Evolutionary conservation across 30 jellyfish, hydroid and myxozoan genomes (phyloP), one percentile per base, ranked within the genome.

Genomic region (Phacellophora camtschatica): DNA sequence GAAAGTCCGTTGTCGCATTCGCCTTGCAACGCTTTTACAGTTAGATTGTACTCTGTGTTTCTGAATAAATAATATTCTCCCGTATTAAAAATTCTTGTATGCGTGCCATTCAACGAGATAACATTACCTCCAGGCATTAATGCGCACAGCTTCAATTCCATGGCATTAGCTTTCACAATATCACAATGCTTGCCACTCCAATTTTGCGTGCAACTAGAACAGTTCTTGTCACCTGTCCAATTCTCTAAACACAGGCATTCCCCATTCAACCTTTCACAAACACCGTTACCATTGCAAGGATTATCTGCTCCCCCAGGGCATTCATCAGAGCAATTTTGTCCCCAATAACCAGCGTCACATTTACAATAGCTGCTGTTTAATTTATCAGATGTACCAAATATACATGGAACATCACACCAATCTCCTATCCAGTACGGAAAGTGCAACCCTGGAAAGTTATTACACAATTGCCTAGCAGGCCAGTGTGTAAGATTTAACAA

Each of bases 231-330:
- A 22, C 92, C 85, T 20, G 22, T 51, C 92, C 92, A 81, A 41
- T 81, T 81, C 10, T 39, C 78, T 19, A n/a, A 28, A 68, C 92
- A 81, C 22, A 51, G 61, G 23, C 92, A 81, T 7, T n/a, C 54
- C 6, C 92, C 92, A 16, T 42, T 66, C 0, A 12, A 36, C 33
- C 27, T 30, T 37, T 66, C 79, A 27, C 92, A 81, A 7, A 3
- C 41, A 2, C 92, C 92, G 53, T 66, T 41, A n/a, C 85, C 41
- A 37, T 30, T 49, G 41, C 92, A 81, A 20, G 84, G 84, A 57
- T 51, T 43, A 11, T 20, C 35, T 20, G 92, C 79, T 5, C 92
- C 84, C 31, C 92, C 84, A 25, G 92, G 92, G 45, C 92, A 81
- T 56, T 51, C 71, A 8, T 53, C 61, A 13, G 92, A 27, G 71